These are phyloP conservation scores for Pyrocoelia pectoralis DNA, from an alignment of 2,888 invertebrate species.

Conservation along the genomic window DNA sequence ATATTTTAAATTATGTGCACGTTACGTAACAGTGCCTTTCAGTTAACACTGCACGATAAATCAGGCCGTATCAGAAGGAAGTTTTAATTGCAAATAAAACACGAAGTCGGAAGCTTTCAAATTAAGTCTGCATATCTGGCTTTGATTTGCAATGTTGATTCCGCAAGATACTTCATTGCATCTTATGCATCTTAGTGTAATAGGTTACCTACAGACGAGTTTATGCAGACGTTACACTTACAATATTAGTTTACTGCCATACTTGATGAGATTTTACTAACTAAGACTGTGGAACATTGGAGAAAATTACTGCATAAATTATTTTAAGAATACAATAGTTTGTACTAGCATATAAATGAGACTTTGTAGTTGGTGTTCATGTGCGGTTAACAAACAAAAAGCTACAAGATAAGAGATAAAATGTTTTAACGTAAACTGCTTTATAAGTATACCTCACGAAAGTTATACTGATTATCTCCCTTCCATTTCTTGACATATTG, in stretches of 20 bases:
- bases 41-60: background rate
- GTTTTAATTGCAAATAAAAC: slow-evolving; percentile 1
- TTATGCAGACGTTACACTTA: slow-evolving; percentile 21
- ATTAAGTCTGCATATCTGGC: background rate
- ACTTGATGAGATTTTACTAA: background rate
- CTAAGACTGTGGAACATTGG: background rate
- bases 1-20: no score
- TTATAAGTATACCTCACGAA: no score
- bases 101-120: background rate
- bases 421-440: background rate
- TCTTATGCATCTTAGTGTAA: slow-evolving; percentile 23
- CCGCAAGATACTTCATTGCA: slow-evolving; percentile 6
- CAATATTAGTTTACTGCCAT: slow-evolving; percentile 19
- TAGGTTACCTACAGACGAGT: slow-evolving; percentile 15
- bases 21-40: background rate
- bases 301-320: slow-evolving; percentile 2
- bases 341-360: background rate
- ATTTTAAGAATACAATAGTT: slow-evolving; percentile 10
- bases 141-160: slow-evolving; percentile 12
- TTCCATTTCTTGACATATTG: no score
- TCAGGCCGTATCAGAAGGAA: background rate
- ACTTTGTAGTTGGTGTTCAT: background rate
- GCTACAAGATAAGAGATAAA: background rate
- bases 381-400: background rate
- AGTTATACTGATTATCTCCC: no score